phyloP scores from a whole-genome alignment of 2,797 vertebrate species.

The Dendrocincla fuliginosa region DNA sequence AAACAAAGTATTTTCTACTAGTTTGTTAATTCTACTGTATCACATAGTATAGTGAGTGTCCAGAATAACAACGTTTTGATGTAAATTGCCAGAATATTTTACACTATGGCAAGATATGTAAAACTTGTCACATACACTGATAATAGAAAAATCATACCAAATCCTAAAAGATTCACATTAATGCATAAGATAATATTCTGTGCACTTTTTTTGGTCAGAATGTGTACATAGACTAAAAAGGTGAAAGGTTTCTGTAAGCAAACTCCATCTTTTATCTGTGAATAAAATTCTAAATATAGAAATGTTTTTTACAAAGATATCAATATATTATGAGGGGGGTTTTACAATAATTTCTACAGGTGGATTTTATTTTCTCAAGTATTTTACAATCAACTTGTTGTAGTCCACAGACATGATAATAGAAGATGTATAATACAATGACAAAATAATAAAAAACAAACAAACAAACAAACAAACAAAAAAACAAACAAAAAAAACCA shows the following conservation, averaged over 20 bases:
- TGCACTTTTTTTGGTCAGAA: neutral
- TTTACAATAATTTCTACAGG: neutral
- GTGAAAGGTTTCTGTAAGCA: neutral
- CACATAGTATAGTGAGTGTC: fast-evolving
- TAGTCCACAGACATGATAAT: neutral
- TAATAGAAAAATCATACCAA: neutral
- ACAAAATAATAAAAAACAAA: neutral
- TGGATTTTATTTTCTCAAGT: neutral
- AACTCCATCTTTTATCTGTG: neutral
- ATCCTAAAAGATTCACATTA: neutral
- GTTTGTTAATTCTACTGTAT: neutral
- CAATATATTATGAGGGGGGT: neutral
- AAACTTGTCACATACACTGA: neutral
- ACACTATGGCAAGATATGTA: neutral
- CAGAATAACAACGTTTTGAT: neutral
- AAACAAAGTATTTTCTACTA: neutral
- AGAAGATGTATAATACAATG: neutral
- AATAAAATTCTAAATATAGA: neutral
- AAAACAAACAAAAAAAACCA: neutral
- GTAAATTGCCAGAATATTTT: neutral
- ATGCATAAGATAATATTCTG: neutral
- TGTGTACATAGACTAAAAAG: neutral
- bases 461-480: neutral
- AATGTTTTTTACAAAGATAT: neutral
- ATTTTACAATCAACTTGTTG: neutral